Base-by-base conservation (phyloP, 1,140 invertebrate genomes). In the Bombus turneri region DNA sequence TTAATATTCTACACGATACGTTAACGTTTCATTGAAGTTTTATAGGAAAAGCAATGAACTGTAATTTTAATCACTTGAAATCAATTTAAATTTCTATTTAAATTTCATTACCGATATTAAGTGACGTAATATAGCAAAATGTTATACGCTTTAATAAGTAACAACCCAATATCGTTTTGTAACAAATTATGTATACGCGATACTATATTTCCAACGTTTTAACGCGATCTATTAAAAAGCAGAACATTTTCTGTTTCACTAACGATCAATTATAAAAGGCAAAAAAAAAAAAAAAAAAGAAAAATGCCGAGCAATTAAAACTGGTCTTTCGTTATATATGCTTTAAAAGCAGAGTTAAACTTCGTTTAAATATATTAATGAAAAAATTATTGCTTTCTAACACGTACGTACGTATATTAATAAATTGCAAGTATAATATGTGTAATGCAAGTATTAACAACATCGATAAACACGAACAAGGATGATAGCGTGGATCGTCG, bases 51-150 rank as follows among this genome's bases (percentile, higher is more conserved):
- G 71, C 71, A 43, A 43, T n/a, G 15, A 41, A n/a, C 39, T 41
- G 39, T 73, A 73, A 41, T 41, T 41, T 73, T 41, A 73, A 73
- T 73, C 39, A 3, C 9, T 31, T 5, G 41, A 43, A 73, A 43
- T 43, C n/a, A 31, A 74, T 74, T 74, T 31, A 74, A 74, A 74
- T 74, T 47, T 43, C 41, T 73, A 73, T 73, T 47, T 43, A 73
- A 43, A 43, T 73, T 73, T 47, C 18, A 74, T 74, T 47, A 31
- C 1, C n/a, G 28, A 47, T 74, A 47, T 74, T 74, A 74, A 74
- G 39, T 22, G 72, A 10, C 28, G n/a, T 74, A 73, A 73, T 73
- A 8, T 22, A n/a, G 37, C 15, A n/a, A 73, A 73, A 73, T 41
- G 69, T n/a, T 72, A 39, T 72, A 28, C 22, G 71, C 28, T 73